phyloP scores from a whole-genome alignment of 1,140 invertebrate genomes.

The Aphis craccivora region DNA sequence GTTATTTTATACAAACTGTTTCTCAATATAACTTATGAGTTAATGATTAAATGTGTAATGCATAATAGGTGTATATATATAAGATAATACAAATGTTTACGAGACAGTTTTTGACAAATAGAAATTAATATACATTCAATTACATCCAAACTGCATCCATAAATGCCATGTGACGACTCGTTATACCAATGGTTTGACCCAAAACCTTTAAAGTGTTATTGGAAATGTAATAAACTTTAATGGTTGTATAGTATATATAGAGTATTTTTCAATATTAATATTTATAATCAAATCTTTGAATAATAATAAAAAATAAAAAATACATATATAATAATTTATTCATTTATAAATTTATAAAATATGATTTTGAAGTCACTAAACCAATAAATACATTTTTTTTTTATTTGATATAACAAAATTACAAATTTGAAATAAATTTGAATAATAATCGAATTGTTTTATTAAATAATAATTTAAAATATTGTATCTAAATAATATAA shows the following conservation, averaged over 20 bases:
- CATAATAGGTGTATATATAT: background rate
- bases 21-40: background rate
- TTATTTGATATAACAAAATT: background rate
- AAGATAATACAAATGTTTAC: background rate
- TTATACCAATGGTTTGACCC: slow-evolving; percentile 25
- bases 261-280: background rate
- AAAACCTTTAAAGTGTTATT: slow-evolving; percentile 36
- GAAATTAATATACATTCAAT: slow-evolving; percentile 23
- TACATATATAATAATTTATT: background rate
- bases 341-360: background rate
- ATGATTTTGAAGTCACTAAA: background rate
- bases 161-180: slow-evolving; percentile 33
- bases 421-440: background rate
- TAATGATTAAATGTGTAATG: background rate
- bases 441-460: background rate
- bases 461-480: background rate
- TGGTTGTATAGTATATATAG: background rate
- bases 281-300: slow-evolving; percentile 9
- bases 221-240: slow-evolving; percentile 28
- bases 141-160: background rate
- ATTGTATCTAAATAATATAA: background rate
- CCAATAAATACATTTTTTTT: background rate
- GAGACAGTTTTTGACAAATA: background rate
- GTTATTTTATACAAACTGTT: background rate
- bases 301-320: background rate